Conservation (phyloP, 2,113 vertebrate genomes). For the Charina bottae region DNA sequence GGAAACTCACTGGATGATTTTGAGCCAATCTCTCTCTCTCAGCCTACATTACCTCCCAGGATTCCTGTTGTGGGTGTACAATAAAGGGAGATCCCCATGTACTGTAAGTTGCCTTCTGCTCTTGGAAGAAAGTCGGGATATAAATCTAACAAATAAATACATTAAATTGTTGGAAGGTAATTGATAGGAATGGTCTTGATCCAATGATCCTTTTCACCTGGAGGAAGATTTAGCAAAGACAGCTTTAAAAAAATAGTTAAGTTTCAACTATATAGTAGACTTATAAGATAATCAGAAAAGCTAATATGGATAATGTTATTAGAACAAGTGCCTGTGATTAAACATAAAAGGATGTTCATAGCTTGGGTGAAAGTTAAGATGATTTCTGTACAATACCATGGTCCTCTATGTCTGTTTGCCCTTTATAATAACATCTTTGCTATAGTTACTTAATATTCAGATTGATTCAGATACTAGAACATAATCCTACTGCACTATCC, state of each 20-base stretch:
- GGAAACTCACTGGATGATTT: no score
- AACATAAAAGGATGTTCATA: slow-evolving; percentile 6
- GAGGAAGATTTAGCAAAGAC: background rate
- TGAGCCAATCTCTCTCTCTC: no score
- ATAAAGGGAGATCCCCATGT: background rate
- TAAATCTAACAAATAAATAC: background rate
- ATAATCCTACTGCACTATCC: rapidly evolving
- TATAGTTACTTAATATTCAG: background rate
- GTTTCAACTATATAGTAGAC: background rate
- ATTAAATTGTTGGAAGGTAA: background rate
- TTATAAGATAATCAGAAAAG: background rate
- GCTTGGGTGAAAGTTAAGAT: background rate
- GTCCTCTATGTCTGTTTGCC: background rate
- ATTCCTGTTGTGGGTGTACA: background rate
- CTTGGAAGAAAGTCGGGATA: background rate
- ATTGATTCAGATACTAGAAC: background rate
- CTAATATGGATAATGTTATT: background rate
- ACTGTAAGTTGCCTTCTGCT: background rate
- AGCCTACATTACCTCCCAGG: no score
- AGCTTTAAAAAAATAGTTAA: background rate
- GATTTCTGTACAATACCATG: background rate
- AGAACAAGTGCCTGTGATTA: background rate
- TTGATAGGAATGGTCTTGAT: background rate
- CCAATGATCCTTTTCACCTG: background rate
- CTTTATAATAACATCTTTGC: background rate